Base-by-base conservation (phyloP, 2,888 invertebrate genomes). In the Meandrusa payeni region DNA sequence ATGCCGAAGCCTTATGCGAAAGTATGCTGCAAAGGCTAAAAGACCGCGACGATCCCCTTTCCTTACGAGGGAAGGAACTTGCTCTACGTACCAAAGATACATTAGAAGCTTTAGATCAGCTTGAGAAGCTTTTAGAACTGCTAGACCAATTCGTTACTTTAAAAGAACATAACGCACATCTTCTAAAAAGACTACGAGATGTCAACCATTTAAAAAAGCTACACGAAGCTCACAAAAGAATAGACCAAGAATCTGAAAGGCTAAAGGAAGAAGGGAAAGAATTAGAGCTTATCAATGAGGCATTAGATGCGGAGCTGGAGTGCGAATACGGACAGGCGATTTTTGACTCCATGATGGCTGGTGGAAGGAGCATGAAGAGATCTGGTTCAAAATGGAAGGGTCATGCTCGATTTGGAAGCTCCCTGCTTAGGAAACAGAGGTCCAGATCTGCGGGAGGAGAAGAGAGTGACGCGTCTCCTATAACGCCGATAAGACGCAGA, bases 51-150 rank as follows among this genome's bases (percentile, higher is more conserved):
- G 87, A 87, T 48, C 83, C 85, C 2, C 57, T 89, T 2, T 89
- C 90, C 6, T 79, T 74, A 45, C 81, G 91, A 3, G 88, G 91
- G 0, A 89, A 79, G 40, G 85, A 90, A 6, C 73, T 89, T 2
- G 91, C 92, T 29, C 72, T 86, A 2, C 89, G 83, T 19, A 89
- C 90, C 0, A 82, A 91, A 52, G 90, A 90, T 9, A 89, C 91
- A 0, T 79, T 91, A 5, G 91, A 92, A 54, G 91, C 92, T 0
- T 89, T 96, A 48, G 94, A 95, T 59, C 95, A 96, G 61, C 72
- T 96, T 34, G 95, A 94, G 54, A 93, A 93, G 56, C 85, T 96
- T 3, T 91, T 95, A 56, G 90, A 91, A 47, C 76, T 96, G 19
- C 89, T 96, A 72, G 94, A 95, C 61, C 93, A 95, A 61, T 89